Conservation (phyloP, 2,797 vertebrate species). For the Xenopus petersii region DNA sequence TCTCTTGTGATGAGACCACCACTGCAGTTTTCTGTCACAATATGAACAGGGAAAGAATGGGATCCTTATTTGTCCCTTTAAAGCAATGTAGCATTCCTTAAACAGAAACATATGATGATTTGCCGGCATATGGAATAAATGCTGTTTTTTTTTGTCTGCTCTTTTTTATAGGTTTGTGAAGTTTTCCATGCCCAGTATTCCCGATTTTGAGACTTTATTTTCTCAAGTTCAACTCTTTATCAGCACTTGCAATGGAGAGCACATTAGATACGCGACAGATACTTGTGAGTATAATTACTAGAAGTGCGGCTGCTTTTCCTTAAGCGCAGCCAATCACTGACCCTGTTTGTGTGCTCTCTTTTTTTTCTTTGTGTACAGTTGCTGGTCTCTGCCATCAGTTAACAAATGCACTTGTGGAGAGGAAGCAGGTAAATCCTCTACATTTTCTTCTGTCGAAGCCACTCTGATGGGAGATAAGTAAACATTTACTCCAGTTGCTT, state of each 20-base stretch:
- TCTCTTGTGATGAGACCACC: too few relatives aligned
- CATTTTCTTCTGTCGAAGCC: too few relatives aligned
- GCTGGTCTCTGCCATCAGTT: constrained; percentile 98
- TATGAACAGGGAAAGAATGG: too few relatives aligned
- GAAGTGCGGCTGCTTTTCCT: accelerated
- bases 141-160: neutral
- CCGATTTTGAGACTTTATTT: constrained; percentile 97
- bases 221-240: constrained; percentile 99
- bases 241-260: constrained; percentile 97
- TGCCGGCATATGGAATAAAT: neutral
- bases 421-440: constrained; percentile 86
- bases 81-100: too few relatives aligned
- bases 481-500: too few relatives aligned
- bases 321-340: neutral
- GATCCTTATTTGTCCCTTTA: too few relatives aligned
- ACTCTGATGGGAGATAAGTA: too few relatives aligned
- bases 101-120: too few relatives aligned
- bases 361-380: constrained; percentile 69
- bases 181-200: constrained; percentile 99
- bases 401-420: constrained; percentile 96
- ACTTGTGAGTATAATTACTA: constrained; percentile 80
- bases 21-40: too few relatives aligned
- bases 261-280: constrained; percentile 98
- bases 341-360: constrained; percentile 31
- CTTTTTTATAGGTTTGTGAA: constrained; percentile 86